phyloP scores from a whole-genome alignment of 2,113 vertebrate genomes.

The Tylochromis polylepis region DNA sequence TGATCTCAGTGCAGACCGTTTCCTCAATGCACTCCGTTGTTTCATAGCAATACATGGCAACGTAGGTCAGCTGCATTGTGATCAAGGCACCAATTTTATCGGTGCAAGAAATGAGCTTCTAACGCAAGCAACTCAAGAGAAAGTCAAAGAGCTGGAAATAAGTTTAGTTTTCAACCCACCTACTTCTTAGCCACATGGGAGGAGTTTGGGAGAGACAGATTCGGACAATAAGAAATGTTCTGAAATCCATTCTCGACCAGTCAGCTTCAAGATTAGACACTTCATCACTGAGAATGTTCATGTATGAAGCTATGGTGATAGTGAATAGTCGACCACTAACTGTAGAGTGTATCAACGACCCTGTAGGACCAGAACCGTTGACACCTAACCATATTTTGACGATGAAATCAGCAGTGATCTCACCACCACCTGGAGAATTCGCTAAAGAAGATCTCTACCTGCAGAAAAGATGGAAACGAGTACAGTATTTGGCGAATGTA shows the following conservation, averaged over 20 bases:
- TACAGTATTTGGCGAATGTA: too few species aligned
- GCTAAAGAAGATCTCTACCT: too few species aligned
- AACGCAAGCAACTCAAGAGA: neutral
- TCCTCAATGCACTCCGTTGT: neutral
- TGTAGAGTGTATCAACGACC: too few species aligned
- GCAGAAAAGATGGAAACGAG: too few species aligned
- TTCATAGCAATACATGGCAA: neutral
- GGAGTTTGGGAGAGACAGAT: neutral
- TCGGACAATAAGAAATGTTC: neutral
- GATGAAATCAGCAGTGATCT: too few species aligned
- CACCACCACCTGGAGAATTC: too few species aligned
- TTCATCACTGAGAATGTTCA: neutral
- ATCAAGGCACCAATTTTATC: neutral
- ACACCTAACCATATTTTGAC: too few species aligned
- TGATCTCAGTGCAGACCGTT: neutral
- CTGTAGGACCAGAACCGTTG: rapidly evolving
- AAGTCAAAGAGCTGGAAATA: neutral
- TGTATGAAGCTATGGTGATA: neutral
- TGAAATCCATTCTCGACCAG: neutral
- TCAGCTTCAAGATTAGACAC: neutral
- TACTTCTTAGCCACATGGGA: neutral
- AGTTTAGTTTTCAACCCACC: neutral
- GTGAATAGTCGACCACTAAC: neutral
- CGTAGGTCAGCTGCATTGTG: neutral
- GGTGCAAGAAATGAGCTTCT: neutral